These are phyloP conservation scores for Chymomyza fuscimana DNA, from an alignment of 2,888 invertebrate species.

Conservation along the genomic window DNA sequence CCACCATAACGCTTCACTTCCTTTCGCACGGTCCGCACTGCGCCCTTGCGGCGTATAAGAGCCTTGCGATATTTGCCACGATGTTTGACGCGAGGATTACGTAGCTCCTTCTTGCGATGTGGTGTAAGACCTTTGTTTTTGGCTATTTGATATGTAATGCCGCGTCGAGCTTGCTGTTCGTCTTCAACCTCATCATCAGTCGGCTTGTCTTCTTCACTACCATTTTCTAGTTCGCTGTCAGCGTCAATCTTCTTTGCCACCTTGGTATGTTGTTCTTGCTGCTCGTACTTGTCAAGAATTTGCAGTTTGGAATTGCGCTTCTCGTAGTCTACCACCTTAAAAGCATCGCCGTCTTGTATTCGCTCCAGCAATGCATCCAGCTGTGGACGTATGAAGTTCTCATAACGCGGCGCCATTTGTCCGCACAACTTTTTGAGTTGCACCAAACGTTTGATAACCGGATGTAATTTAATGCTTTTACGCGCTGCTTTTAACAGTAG, in stretches of 20 bases:
- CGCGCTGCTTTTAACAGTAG: slow-evolving; percentile 89
- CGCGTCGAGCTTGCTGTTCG: slow-evolving; percentile 83
- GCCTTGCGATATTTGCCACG: slow-evolving; percentile 95
- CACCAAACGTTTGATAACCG: slow-evolving; percentile 91
- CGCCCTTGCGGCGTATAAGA: slow-evolving; percentile 94
- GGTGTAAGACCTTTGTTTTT: slow-evolving; percentile 98
- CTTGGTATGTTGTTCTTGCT: slow-evolving; percentile 38
- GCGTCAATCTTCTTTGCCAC: slow-evolving; percentile 57
- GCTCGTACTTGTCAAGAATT: slow-evolving; percentile 54
- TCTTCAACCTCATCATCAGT: slow-evolving; percentile 79
- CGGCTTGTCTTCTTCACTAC: slow-evolving; percentile 80
- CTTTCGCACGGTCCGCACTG: slow-evolving; percentile 90
- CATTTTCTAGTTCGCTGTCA: slow-evolving; percentile 79
- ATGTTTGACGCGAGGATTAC: slow-evolving; percentile 97
- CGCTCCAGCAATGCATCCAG: slow-evolving; percentile 84
- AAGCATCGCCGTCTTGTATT: slow-evolving; percentile 79
- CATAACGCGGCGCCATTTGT: slow-evolving; percentile 86
- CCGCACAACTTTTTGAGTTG: slow-evolving; percentile 89
- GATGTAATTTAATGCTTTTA: slow-evolving; percentile 88
- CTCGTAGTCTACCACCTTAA: slow-evolving; percentile 58
- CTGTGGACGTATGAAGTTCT: slow-evolving; percentile 85
- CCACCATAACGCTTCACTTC: slow-evolving; percentile 93
- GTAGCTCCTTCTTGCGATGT: slow-evolving; percentile 92
- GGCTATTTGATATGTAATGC: slow-evolving; percentile 95
- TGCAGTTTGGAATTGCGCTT: slow-evolving; percentile 54